Evolutionary conservation across 2,797 vertebrate species (phyloP).

Genomic region (Serranus cabrilla): DNA sequence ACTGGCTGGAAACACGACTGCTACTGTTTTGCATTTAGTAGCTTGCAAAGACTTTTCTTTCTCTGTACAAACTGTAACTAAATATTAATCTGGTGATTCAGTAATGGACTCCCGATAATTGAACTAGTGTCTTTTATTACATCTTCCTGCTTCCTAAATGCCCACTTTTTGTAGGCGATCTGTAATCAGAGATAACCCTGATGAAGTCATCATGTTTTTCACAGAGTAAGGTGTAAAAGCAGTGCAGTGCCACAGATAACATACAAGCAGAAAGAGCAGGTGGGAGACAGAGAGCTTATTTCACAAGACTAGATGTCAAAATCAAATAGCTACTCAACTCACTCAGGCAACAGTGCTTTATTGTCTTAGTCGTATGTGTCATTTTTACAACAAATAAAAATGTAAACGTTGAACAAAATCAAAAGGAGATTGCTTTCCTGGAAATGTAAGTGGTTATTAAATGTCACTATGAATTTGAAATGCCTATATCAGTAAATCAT

Average conservation of each 20-base stretch:
- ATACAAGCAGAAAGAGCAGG: background rate
- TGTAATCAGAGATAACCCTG: too few relatives aligned
- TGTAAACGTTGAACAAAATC: background rate
- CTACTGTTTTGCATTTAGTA: background rate
- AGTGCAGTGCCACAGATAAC: background rate
- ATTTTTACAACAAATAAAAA: constrained; percentile 4
- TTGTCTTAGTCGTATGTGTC: background rate
- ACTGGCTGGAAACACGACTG: too few relatives aligned
- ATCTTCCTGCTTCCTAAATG: background rate
- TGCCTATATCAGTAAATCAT: background rate
- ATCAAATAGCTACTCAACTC: background rate
- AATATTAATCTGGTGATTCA: too few relatives aligned
- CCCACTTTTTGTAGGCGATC: too few relatives aligned
- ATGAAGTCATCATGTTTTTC: too few relatives aligned
- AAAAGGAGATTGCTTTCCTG: background rate
- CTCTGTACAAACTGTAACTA: background rate
- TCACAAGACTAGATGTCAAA: background rate
- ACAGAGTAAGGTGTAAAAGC: background rate
- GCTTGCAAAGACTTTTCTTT: background rate
- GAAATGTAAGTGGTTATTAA: background rate
- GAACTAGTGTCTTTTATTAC: background rate
- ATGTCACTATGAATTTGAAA: background rate
- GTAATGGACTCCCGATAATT: background rate
- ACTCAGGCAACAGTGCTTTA: background rate
- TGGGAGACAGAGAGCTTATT: background rate